A percentile compares a stretch with the other conserved stretches of the same genome.
Conservation (phyloP, 2,888 invertebrate genomes). For the Erebia aethiops region DNA sequence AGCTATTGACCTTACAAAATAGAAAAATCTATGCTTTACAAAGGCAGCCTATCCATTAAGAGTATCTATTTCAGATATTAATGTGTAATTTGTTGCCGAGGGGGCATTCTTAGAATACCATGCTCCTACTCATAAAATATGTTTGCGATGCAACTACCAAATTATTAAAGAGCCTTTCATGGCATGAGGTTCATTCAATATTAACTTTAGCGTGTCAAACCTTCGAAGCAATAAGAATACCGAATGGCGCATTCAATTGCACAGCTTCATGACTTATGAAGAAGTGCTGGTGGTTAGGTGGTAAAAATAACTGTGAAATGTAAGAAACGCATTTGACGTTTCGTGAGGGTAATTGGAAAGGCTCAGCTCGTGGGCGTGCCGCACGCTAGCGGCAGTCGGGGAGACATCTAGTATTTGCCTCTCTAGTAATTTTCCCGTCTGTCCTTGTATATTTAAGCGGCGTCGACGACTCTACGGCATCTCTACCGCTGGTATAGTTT, state of each 20-base stretch:
- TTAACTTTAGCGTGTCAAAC: conserved; percentile 54
- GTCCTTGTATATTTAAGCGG: conserved; percentile 79
- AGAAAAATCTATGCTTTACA: neutral
- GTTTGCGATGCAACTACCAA: neutral
- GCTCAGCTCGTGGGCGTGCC: conserved; percentile 43
- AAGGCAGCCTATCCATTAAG: neutral
- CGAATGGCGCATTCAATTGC: conserved; percentile 65
- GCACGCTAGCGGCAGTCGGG: conserved; percentile 44
- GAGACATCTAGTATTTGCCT: conserved; percentile 70
- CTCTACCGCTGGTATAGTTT: no score
- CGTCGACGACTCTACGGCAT: conserved; percentile 67
- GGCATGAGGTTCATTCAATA: conserved; percentile 38
- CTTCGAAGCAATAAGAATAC: conserved; percentile 60
- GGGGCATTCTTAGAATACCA: neutral
- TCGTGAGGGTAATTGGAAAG: conserved; percentile 58
- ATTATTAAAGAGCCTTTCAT: conserved; percentile 5
- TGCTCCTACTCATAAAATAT: conserved; percentile 1
- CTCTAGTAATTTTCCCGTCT: conserved; percentile 75
- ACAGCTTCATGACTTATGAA: conserved; percentile 74
- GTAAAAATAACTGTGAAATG: conserved; percentile 67
- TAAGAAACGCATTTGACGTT: conserved; percentile 65
- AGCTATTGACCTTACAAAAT: neutral
- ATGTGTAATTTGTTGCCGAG: neutral
- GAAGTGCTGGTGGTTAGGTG: conserved; percentile 57
- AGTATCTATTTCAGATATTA: neutral